Percentiles rank a stretch among this genome's conserved stretches.
Conservation (phyloP, 1,140 invertebrate species). For the Sitobion miscanthi region DNA sequence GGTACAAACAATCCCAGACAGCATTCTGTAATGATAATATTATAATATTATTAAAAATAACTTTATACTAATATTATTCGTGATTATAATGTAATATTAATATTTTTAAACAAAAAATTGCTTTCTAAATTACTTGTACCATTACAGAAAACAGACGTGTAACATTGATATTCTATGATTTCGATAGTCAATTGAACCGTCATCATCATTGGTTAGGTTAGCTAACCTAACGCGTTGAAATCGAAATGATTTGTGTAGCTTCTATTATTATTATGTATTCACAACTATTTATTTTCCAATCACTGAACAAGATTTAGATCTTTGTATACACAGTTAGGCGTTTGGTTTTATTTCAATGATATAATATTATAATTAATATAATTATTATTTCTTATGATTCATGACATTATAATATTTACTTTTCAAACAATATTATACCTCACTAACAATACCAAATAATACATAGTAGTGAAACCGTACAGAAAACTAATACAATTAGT, state of each 20-base stretch:
- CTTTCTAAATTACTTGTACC: too few species aligned
- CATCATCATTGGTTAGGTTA: background rate
- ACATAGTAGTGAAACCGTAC: slow-evolving; percentile 4
- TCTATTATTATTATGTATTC: background rate
- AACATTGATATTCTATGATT: background rate
- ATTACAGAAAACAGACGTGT: too few species aligned
- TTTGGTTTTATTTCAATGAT: background rate
- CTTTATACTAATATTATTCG: too few species aligned
- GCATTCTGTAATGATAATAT: too few species aligned
- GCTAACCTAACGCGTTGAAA: background rate
- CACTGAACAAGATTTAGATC: background rate
- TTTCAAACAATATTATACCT: background rate
- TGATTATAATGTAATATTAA: too few species aligned
- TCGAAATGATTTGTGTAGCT: background rate
- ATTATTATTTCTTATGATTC: background rate
- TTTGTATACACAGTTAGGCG: background rate
- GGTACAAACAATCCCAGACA: too few species aligned
- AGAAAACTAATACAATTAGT: background rate
- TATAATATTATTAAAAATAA: too few species aligned
- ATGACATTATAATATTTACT: background rate
- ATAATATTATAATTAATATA: background rate
- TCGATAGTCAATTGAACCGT: background rate
- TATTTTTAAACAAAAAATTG: too few species aligned
- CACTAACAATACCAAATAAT: background rate
- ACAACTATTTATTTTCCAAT: background rate